Base-by-base conservation (phyloP, 1,140 invertebrate species). In the Caenorhabditis inopinata region DNA sequence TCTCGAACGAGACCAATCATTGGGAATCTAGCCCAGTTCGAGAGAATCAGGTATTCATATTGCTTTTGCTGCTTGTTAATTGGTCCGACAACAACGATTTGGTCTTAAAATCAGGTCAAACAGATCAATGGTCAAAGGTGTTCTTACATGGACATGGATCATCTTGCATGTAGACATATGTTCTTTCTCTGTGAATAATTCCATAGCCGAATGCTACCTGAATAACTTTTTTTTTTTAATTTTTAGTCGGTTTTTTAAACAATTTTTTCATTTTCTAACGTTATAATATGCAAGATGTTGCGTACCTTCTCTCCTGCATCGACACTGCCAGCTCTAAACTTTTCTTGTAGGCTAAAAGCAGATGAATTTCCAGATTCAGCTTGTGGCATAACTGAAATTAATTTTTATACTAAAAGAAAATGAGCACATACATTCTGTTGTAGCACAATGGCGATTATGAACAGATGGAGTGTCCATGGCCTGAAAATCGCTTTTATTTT, bases 81-180 rank as follows among this genome's bases (percentile, higher is more conserved):
- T 21, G 79, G 79, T 16, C 79, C 79, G 14, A 81, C 46, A 1
- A 81, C 21, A 0, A 81, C 79, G 3, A 81, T 51, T 73, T 81
- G 79, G 25, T 81, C 79, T 81, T 7, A n/a, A 76, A 81, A 46
- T 11, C 1, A n/a, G n/a, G 47, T 12, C 2, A 76, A 21, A 45
- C 18, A 9, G 38, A 29, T 14, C 38, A 80, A 46, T 42, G 5
- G 14, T 5, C 38, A 42, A 42, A 42, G 14, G 14, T 7, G 38
- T 42, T 42, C 78, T 76, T 62, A 80, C 79, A 81, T 21, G 79
- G 79, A 21, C 79, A 81, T 1, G 79, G 79, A 32, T 81, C 79
- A 78, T 81, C 79, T 42, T 81, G 79, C 42, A 81, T 76, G 51
- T 81, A 81, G 14, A 81, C 75, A 48, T 76, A 81, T 1, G 79